Base-by-base conservation (phyloP, 2,888 invertebrate genomes). In the Drosophila nr. perissopoda region DNA sequence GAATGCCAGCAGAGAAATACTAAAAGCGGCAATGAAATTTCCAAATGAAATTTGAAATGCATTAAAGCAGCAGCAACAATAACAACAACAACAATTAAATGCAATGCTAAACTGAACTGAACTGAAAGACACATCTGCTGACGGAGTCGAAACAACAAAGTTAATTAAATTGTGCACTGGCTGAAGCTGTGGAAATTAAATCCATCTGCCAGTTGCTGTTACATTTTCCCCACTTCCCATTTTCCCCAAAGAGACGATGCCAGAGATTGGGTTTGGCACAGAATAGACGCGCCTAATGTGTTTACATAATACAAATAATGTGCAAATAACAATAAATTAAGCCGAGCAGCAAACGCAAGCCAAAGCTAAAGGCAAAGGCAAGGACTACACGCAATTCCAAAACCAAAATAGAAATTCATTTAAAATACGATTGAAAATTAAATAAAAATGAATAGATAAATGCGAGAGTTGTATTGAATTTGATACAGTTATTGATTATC, bases 291-390 rank as follows among this genome's bases (percentile, higher is more conserved):
- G 49, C 66, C 83, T 74, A 83, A 85, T 83, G 78, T 83, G 89
- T 82, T 89, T 89, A 89, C 88, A 83, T 85, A 74, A 76, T 80
- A 74, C 82, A 80, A 76, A 80, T 89, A 89, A 89, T 81, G 64
- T 74, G 82, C 74, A 81, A 78, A 87, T 87, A 79, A 82, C 83
- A 82, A 88, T 88, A 88, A 89, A 87, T 87, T 82, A 84, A 76
- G 78, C 61, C 72, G 73, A 79, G 76, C 74, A 76, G 68, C 83
- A 77, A 81, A 75, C 76, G 60, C 67, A 74, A 60, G 68, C 56
- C 13, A 16, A 42, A 49, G 21, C 67, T 46, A 65, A 36, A 46
- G 25, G 13, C 25, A 46, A 16, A 7, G 8, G 16, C 46, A 46
- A 46, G 75, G 60, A 49, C 68, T 75, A 70, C 58, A 77, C 49